These are phyloP conservation scores for Acheta domesticus DNA, from an alignment of 2,888 invertebrate genomes.

Conservation along the genomic window DNA sequence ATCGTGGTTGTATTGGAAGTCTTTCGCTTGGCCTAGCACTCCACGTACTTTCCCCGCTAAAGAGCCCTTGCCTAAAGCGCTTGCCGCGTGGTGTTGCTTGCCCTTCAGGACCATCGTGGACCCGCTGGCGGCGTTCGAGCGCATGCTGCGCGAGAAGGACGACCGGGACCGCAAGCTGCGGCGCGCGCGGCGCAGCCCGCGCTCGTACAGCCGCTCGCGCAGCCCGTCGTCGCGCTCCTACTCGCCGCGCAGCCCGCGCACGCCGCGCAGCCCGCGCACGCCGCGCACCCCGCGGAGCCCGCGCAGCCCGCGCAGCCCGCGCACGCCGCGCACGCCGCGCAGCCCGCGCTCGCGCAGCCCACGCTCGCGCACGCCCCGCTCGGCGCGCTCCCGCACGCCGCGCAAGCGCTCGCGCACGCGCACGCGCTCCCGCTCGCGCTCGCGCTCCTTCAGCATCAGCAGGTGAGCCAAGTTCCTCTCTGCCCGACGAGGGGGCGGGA, in stretches of 20 bases:
- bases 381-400: slow-evolving; percentile 39
- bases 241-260: slow-evolving; percentile 43
- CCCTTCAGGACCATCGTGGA: slow-evolving; percentile 48
- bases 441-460: neutral
- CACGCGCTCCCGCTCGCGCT: slow-evolving; percentile 48
- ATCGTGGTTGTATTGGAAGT: too few relatives aligned
- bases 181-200: slow-evolving; percentile 34
- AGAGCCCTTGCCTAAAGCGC: too few relatives aligned
- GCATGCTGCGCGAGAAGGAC: slow-evolving; percentile 81
- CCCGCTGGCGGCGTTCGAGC: slow-evolving; percentile 81
- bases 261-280: slow-evolving; percentile 43
- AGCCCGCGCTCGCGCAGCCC: slow-evolving; percentile 32
- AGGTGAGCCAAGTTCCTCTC: too few relatives aligned
- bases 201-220: slow-evolving; percentile 39
- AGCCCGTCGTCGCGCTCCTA: slow-evolving; percentile 39
- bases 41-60: too few relatives aligned
- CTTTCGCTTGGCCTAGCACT: too few relatives aligned
- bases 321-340: slow-evolving; percentile 33
- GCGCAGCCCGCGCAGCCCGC: slow-evolving; percentile 30
- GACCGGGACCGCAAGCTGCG: slow-evolving; percentile 54
- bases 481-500: too few relatives aligned
- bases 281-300: slow-evolving; percentile 39
- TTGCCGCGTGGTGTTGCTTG: too few relatives aligned
- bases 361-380: slow-evolving; percentile 28
- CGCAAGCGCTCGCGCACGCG: slow-evolving; percentile 51